Percentiles rank a stretch among this genome's conserved stretches.
Evolutionary conservation across 2,797 vertebrate genomes (phyloP).

Genomic region (Erethizon dorsatum): DNA sequence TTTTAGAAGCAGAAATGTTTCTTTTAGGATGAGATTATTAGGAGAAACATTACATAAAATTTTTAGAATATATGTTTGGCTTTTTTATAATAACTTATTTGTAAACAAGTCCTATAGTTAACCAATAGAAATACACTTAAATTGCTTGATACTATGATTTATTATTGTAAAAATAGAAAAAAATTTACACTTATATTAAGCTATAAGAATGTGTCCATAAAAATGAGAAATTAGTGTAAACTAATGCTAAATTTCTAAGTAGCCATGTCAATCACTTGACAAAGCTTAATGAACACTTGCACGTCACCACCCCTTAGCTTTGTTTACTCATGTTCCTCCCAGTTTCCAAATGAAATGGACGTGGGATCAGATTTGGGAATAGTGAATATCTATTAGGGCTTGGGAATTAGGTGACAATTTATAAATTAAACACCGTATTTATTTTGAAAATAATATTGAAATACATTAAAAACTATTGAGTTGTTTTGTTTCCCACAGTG

Average conservation of each 20-base stretch:
- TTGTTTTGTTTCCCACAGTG: not conserved
- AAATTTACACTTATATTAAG: constrained; percentile 33
- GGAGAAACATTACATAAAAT: not conserved
- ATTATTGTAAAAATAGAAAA: constrained; percentile 1
- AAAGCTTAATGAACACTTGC: not conserved
- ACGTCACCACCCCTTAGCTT: not conserved
- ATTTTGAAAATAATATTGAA: constrained; percentile 29
- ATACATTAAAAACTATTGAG: not conserved
- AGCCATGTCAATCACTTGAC: not conserved
- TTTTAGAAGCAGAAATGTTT: constrained; percentile 15
- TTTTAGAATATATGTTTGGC: not conserved
- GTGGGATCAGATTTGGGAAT: not conserved
- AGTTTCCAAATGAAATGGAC: not conserved
- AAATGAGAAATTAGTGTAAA: constrained; percentile 1
- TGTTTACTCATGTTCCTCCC: not conserved
- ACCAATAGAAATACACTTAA: not conserved
- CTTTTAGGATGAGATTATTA: not conserved
- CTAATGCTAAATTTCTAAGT: not conserved
- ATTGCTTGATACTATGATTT: not conserved
- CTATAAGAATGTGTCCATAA: not conserved
- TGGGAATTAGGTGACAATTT: not conserved
- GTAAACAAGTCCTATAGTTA: not conserved
- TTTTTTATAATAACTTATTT: constrained; percentile 26
- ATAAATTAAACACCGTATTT: not conserved
- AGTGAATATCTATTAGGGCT: not conserved